phyloP scores from a whole-genome alignment of 1,140 invertebrate genomes.

The Atta colombica region DNA sequence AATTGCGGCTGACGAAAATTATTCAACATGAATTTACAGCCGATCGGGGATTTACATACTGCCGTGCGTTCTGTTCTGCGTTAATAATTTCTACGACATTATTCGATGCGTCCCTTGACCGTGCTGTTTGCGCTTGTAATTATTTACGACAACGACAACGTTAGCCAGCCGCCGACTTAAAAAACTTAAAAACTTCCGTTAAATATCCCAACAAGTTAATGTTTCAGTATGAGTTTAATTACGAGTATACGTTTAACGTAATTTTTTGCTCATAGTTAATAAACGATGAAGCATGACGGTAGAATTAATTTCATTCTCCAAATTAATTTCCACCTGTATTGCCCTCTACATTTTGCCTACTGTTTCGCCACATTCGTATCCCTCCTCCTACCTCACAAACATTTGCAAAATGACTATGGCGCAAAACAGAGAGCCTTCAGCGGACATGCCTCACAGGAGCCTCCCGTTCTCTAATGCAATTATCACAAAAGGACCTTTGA shows the following conservation, averaged over 20 bases:
- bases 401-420: conserved; percentile 38
- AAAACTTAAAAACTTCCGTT: conserved; percentile 16
- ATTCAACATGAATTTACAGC: conserved; percentile 45
- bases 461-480: conserved; percentile 63
- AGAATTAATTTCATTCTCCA: conserved; percentile 49
- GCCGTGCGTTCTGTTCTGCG: conserved; percentile 39
- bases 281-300: conserved; percentile 36
- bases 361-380: not conserved
- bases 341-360: conserved; percentile 10
- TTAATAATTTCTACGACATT: conserved; percentile 56
- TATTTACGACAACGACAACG: conserved; percentile 29
- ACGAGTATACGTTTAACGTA: conserved; percentile 4
- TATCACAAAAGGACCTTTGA: conserved; percentile 69
- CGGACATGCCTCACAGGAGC: conserved; percentile 31
- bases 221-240: conserved; percentile 18
- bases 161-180: no score
- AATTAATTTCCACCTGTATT: conserved; percentile 47
- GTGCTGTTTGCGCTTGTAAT: conserved; percentile 38
- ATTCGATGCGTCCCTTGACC: conserved; percentile 34
- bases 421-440: conserved; percentile 54
- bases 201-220: not conserved
- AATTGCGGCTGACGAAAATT: conserved; percentile 54
- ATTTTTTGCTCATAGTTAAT: conserved; percentile 38
- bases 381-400: conserved; percentile 22
- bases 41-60: conserved; percentile 50